Evolutionary conservation across 2,113 vertebrate genomes (phyloP), one percentile per base, ranked within the genome.

Genomic region (Hippocampus mohnikei): DNA sequence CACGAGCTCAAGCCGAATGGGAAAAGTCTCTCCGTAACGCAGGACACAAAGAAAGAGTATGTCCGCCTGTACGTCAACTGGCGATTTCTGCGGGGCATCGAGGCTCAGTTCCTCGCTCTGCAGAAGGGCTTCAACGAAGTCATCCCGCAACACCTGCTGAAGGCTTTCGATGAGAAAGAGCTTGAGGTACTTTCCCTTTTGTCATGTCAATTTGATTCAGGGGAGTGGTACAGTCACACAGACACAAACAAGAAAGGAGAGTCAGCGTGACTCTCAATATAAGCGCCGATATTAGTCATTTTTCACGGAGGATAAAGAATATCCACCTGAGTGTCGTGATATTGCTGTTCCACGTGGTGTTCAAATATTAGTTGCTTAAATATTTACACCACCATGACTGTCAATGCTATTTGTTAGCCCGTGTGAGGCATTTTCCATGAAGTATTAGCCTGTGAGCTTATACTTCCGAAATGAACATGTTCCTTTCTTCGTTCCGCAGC

Each of bases 91-190:
- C 93, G 97, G 77, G 97, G 97, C 76, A 99, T 98, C 10, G 97
- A 98, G 88, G 97, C 97, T 16, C 97, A 98, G 83, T 99, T 99
- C 88, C 90, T 99, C 88, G 96, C 97, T 13, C 93, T 99, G 69
- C 97, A 99, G 91, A 99, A 98, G 78, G 97, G 97, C 79, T 99
- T 99, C 91, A 98, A 99, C 69, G 97, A 99, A 91, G 96, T 99
- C 87, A 98, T 99, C 87, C 97, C 97, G 18, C 97, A 99, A 75
- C 96, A 98, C 88, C 94, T 99, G 86, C 91, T 99, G 81, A 98
- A 99, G 90, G 93, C 97, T 37, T 99, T 99, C 69, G 97, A 99
- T 75, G 97, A 99, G 90, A 99, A 99, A 81, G 97, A 99, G 88
- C 88, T 99, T 9, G 97, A 99, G 96, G 97, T 99, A 72, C 4